Conservation (phyloP, 2,888 invertebrate species). For the Kryphioiulus occultus region DNA sequence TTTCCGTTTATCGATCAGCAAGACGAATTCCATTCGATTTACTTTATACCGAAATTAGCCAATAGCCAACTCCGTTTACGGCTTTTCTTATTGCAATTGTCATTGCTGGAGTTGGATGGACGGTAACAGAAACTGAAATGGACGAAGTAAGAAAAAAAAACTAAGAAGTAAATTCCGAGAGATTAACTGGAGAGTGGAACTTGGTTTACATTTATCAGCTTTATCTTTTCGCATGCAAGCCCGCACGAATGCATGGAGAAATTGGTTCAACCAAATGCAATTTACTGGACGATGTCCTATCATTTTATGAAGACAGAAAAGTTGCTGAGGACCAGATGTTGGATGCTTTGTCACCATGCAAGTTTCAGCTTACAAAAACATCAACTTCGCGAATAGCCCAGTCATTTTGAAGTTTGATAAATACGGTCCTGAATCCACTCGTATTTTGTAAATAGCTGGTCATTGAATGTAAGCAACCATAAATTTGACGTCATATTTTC, state of each 20-base stretch:
- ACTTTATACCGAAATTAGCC: slow-evolving; percentile 26
- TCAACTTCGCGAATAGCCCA: neutral
- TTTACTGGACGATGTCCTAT: neutral
- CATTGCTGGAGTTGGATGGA: slow-evolving; percentile 22
- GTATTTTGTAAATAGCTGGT: slow-evolving; percentile 25
- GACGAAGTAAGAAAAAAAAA: neutral
- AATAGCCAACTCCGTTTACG: neutral
- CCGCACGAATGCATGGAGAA: neutral
- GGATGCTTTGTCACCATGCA: neutral
- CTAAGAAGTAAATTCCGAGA: slow-evolving; percentile 30
- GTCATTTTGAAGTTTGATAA: neutral
- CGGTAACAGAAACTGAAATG: neutral
- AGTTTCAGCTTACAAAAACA: neutral
- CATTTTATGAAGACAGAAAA: neutral
- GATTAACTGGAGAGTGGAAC: slow-evolving; percentile 31
- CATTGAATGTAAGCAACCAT: slow-evolving; percentile 13
- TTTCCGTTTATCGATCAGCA: slow-evolving; percentile 37
- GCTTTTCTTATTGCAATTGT: neutral
- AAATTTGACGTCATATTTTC: neutral
- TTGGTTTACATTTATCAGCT: slow-evolving; percentile 26
- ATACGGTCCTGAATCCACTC: neutral
- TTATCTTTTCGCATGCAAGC: neutral
- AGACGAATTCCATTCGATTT: slow-evolving; percentile 33
- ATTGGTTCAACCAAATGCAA: neutral
- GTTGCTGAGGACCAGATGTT: neutral